Evolutionary conservation across 2,888 invertebrate species (phyloP).

Genomic region (Pyralis farinalis): DNA sequence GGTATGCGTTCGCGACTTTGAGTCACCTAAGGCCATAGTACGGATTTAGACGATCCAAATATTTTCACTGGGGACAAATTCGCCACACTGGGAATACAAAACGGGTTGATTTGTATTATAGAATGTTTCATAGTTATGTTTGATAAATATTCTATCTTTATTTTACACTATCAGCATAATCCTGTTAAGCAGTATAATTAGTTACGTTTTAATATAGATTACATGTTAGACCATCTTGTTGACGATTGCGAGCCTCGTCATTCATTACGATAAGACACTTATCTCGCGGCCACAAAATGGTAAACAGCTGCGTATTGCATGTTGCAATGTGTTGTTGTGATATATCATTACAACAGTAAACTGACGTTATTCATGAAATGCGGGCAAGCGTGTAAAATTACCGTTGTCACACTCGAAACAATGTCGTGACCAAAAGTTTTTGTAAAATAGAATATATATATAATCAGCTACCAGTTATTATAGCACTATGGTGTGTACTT

Average conservation of each 20-base stretch:
- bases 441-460: background rate
- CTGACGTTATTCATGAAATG: slow-evolving; percentile 26
- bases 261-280: slow-evolving; percentile 38
- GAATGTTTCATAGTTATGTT: background rate
- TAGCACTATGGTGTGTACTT: no score
- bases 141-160: background rate
- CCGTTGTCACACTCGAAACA: slow-evolving; percentile 23
- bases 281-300: slow-evolving; percentile 33
- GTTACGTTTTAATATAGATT: slow-evolving; percentile 20
- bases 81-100: slow-evolving; percentile 34
- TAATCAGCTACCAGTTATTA: no score
- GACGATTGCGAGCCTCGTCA: slow-evolving; percentile 31
- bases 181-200: background rate
- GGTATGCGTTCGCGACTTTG: slow-evolving; percentile 46
- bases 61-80: slow-evolving; percentile 71
- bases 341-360: background rate
- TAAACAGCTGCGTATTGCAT: slow-evolving; percentile 39
- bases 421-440: slow-evolving; percentile 25
- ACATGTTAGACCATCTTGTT: slow-evolving; percentile 34
- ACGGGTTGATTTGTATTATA: background rate
- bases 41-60: slow-evolving; percentile 71
- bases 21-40: slow-evolving; percentile 68
- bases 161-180: no score
- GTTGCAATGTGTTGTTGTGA: slow-evolving; percentile 7
- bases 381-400: slow-evolving; percentile 22